Evolutionary conservation across 2,113 vertebrate genomes (phyloP), one percentile per base, ranked within the genome.

Genomic region (Sinocyclocheilus grahami): DNA sequence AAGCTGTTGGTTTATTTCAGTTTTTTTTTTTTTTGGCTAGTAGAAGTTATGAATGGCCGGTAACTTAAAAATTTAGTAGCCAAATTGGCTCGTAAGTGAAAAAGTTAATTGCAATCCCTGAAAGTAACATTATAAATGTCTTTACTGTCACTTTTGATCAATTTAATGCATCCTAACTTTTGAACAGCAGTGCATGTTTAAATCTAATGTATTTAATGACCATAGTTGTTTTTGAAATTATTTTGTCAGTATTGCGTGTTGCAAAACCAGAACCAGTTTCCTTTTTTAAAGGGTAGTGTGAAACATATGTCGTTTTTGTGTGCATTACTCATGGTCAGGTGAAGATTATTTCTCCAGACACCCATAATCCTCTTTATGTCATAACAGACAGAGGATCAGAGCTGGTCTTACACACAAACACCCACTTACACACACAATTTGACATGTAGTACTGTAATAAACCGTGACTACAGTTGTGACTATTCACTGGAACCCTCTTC

Each of bases 311-410:
- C 80, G 65, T 83, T 37, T 79, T 22, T 79, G 22, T 51, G 37
- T 51, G 24, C 46, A 58, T 76, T 55, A 78, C 48, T 67, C 37
- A 63, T 37, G 33, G 75, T 74, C 58, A 84, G 85, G 67, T 27
- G 5, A 62, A 46, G 71, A 77, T 81, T 86, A 77, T 80, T 88
- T 86, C 60, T 65, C 63, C 65, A 87, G 74, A 83, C 86, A 22
- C 75, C 74, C 76, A 65, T 87, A 87, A 89, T 89, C 88, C 86
- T 89, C 88, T 85, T 87, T 85, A 69, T 87, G 86, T 85, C 55
- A 75, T 83, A 87, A 87, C 75, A 89, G 79, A 87, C 83, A 83
- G 65, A 63, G 84, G 74, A 60, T 87, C 71, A 87, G 48, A 33
- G 79, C 48, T 71, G 69, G 37, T 71, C 75, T 80, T 58, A 65